Conservation (phyloP, 2,113 vertebrate genomes). For the Arvicanthis niloticus region DNA sequence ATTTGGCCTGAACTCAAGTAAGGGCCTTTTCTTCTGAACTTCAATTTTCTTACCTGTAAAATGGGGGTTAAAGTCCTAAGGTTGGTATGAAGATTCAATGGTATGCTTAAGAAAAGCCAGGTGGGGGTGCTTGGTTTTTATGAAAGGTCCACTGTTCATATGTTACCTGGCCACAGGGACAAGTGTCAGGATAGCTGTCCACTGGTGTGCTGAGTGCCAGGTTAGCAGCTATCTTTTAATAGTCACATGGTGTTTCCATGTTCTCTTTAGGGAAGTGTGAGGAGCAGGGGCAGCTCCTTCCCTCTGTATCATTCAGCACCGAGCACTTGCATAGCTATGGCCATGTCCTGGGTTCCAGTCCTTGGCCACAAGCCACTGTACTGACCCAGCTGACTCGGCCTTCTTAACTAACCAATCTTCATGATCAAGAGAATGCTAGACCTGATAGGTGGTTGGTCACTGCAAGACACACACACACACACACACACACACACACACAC, state of each 20-base stretch:
- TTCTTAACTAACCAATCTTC: background rate
- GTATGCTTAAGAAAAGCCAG: background rate
- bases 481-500: background rate
- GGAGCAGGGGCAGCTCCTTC: background rate
- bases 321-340: background rate
- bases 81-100: background rate
- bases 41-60: background rate
- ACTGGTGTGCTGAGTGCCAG: background rate
- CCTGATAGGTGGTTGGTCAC: too few relatives aligned
- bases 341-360: background rate
- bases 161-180: background rate
- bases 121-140: background rate
- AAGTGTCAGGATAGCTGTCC: background rate
- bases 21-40: background rate
- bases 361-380: too few relatives aligned
- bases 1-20: slow-evolving; percentile 6
- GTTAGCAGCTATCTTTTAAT: background rate
- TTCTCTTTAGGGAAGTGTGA: background rate
- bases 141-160: background rate
- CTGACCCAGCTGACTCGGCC: background rate
- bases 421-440: background rate
- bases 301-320: background rate
- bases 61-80: background rate
- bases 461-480: too few relatives aligned
- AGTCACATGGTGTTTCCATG: background rate